phyloP scores from a whole-genome alignment of 35 echinoderm and acorn worm genomes.

The Patiria miniata region DNA sequence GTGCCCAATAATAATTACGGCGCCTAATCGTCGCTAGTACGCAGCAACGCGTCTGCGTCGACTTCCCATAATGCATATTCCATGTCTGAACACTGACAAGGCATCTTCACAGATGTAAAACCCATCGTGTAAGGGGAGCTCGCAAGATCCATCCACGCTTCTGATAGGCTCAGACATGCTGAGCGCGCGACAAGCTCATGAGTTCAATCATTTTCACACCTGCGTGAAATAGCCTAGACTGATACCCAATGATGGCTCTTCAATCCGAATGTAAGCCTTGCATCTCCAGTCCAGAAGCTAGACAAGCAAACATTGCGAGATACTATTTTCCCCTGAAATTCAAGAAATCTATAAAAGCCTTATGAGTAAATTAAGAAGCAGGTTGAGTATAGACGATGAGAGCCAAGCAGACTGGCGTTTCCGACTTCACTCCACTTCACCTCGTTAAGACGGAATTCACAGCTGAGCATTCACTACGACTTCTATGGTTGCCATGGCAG shows the following conservation, averaged over 20 bases:
- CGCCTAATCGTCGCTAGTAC: background rate
- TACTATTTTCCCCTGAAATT: no score
- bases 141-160: no score
- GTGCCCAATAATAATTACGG: conserved; percentile 21
- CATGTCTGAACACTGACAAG: background rate
- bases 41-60: conserved; percentile 15
- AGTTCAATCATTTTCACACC: conserved; percentile 31
- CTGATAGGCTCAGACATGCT: background rate
- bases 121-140: background rate
- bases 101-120: background rate
- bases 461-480: conserved; percentile 23
- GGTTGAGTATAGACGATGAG: no score
- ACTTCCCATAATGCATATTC: background rate
- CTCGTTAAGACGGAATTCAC: conserved; percentile 14
- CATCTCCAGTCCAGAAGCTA: background rate
- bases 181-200: background rate
- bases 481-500: conserved; percentile 1
- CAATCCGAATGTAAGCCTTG: background rate
- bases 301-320: no score
- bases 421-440: background rate
- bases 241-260: background rate
- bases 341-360: no score
- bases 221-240: background rate
- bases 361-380: no score
- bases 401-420: no score